Evolutionary conservation across 1,140 invertebrate species (phyloP).

Genomic region (Drosophila ogumai): DNA sequence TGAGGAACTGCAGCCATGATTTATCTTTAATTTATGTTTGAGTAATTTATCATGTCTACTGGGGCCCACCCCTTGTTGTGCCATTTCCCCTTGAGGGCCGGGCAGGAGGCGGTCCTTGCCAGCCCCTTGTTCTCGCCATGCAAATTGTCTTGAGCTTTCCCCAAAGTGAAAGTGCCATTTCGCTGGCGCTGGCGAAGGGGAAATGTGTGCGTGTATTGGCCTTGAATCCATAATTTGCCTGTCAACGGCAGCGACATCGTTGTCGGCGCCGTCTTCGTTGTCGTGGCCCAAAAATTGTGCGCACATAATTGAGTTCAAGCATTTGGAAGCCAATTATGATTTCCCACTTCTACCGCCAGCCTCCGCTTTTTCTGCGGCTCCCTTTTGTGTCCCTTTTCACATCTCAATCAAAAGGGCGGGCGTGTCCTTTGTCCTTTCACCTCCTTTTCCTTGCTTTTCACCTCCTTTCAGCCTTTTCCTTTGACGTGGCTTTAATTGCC

Average conservation of each 20-base stretch:
- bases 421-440: slow-evolving; percentile 27
- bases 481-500: slow-evolving; percentile 68
- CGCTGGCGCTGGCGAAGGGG: slow-evolving; percentile 17
- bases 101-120: slow-evolving; percentile 5
- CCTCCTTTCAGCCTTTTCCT: background rate
- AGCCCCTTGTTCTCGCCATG: slow-evolving; percentile 53
- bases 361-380: slow-evolving; percentile 8
- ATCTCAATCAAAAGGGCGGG: slow-evolving; percentile 68
- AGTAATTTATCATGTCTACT: slow-evolving; percentile 76
- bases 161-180: slow-evolving; percentile 75
- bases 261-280: slow-evolving; percentile 7
- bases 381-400: slow-evolving; percentile 42
- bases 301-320: slow-evolving; percentile 82
- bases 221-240: slow-evolving; percentile 83
- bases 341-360: slow-evolving; percentile 61
- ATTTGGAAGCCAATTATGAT: slow-evolving; percentile 83
- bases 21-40: slow-evolving; percentile 78
- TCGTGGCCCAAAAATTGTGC: slow-evolving; percentile 65
- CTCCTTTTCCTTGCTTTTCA: slow-evolving; percentile 5
- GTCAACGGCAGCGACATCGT: slow-evolving; percentile 65
- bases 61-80: slow-evolving; percentile 12
- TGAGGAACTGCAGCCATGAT: slow-evolving; percentile 51
- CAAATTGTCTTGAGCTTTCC: slow-evolving; percentile 74
- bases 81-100: slow-evolving; percentile 8
- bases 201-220: slow-evolving; percentile 52